phyloP scores from a whole-genome alignment of 1,140 invertebrate species.

The Cecropterus lyciades region DNA sequence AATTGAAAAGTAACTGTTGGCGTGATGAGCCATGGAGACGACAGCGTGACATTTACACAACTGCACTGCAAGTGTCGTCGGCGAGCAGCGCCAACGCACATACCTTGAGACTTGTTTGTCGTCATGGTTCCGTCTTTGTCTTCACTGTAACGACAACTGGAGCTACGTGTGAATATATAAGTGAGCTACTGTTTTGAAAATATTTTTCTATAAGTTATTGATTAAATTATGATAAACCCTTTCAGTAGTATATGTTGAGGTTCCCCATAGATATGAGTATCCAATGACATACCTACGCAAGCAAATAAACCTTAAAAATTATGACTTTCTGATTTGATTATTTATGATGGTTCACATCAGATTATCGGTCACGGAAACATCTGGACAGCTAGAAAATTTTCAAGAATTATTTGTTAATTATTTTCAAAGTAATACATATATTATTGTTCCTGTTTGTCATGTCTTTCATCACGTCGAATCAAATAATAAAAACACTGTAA shows the following conservation, averaged over 20 bases:
- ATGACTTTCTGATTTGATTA: too few relatives aligned
- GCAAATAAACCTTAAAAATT: too few relatives aligned
- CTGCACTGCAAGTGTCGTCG: constrained; percentile 25
- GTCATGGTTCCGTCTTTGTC: constrained; percentile 6
- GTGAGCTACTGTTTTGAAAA: not conserved
- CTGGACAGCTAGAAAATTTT: too few relatives aligned
- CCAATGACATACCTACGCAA: not conserved
- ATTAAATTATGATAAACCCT: not conserved
- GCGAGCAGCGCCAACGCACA: not conserved
- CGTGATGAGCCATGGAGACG: constrained; percentile 9
- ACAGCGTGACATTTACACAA: constrained; percentile 56
- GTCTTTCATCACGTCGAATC: too few relatives aligned
- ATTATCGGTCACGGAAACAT: too few relatives aligned
- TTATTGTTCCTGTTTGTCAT: too few relatives aligned
- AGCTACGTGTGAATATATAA: not conserved
- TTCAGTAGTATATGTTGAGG: not conserved
- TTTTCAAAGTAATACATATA: too few relatives aligned
- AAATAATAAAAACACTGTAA: too few relatives aligned
- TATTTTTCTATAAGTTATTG: not conserved
- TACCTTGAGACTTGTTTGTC: constrained; percentile 13
- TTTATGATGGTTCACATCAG: too few relatives aligned
- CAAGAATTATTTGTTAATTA: too few relatives aligned
- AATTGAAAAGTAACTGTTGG: constrained; percentile 5
- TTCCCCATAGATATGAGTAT: not conserved
- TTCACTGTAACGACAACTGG: not conserved